Evolutionary conservation across 2,113 vertebrate genomes (phyloP), one percentile per base, ranked within the genome.

Genomic region (Hiodon alosoides): DNA sequence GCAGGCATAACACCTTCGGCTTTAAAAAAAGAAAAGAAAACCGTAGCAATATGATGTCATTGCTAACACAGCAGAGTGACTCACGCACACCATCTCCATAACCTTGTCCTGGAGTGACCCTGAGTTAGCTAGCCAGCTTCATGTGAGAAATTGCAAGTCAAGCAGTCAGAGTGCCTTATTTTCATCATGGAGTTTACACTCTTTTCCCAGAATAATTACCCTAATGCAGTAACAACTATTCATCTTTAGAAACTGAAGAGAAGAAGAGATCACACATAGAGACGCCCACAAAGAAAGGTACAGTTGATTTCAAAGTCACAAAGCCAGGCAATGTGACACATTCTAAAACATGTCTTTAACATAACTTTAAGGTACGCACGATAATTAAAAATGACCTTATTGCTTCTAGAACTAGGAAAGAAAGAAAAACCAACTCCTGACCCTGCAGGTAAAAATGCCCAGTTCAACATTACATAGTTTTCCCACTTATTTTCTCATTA

Each of bases 261-360:
- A 71, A 60, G 55, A 71, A 60, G 57, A 71, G 58, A 46, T 17
- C 70, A 51, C 17, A 7, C 47, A 48, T 2, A 5, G 70, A 71
- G 14, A 7, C 46, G 8, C 2, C 54, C 48, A 71, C 58, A 71
- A 71, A 59, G 55, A 71, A 48, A 73, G 59, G 59, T 73, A 14
- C 14, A 14, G 11, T 64, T 6, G 51, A 31, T 65, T 4, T 3
- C 0, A 48, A 16, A 50, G 17, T 61, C 3, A 61, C n/a, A 47
- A 51, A 7, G 31, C n/a, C 8, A 72, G 61, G 8, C 31, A 31
- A 31, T 31, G 31, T 31, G 31, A 31, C 31, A 31, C 31, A 31
- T 31, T 31, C 31, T 31, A 31, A 31, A 31, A 31, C 31, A 31
- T 31, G 1, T 31, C 31, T 31, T 31, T 31, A 31, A 31, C 31